phyloP scores from a whole-genome alignment of 2,113 vertebrate genomes.

The Cottus gobio region DNA sequence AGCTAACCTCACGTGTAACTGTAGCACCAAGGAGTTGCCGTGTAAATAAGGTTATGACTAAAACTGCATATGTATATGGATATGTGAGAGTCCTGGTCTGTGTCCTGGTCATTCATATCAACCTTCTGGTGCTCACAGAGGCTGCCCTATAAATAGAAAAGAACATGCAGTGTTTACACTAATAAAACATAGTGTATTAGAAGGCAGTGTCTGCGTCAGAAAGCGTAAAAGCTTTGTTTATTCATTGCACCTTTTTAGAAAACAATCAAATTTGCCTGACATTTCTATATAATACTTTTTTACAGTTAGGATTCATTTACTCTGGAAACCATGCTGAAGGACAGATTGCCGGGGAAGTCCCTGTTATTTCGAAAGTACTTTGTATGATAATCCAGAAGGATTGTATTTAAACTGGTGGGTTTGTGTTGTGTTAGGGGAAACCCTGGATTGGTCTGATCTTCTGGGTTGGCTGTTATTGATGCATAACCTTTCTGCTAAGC shows the following conservation, averaged over 20 bases:
- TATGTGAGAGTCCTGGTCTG: neutral
- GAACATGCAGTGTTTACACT: neutral
- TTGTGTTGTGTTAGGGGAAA: slow-evolving; percentile 10
- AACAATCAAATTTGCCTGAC: neutral
- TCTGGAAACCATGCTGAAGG: neutral
- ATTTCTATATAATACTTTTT: neutral
- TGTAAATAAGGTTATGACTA: neutral
- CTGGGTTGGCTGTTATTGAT: neutral
- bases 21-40: neutral
- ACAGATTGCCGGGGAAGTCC: neutral
- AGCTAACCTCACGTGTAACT: neutral
- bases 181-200: neutral
- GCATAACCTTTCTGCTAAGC: neutral
- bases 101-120: neutral
- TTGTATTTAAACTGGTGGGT: neutral
- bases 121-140: neutral
- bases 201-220: neutral
- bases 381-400: neutral
- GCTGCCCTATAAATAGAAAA: neutral
- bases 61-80: neutral
- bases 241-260: neutral
- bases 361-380: neutral
- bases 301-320: neutral
- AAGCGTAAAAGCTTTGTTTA: neutral
- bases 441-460: neutral